Evolutionary conservation across 2,888 invertebrate genomes (phyloP).

Genomic region (Muschampia staudingeri): DNA sequence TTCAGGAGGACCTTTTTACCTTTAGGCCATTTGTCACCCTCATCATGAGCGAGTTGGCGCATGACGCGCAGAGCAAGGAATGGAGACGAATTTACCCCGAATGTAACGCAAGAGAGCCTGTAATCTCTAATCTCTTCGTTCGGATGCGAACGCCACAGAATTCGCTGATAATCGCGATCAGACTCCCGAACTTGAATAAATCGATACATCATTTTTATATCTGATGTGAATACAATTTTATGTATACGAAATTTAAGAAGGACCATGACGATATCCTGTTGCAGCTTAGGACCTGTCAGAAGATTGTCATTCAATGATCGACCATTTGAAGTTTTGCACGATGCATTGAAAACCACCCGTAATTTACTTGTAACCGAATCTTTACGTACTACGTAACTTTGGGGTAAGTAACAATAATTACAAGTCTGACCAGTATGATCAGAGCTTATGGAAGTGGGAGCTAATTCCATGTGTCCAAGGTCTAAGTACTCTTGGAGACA

Average conservation of each 20-base stretch:
- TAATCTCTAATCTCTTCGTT: conserved; percentile 1
- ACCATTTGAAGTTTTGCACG: conserved; percentile 1
- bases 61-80: background rate
- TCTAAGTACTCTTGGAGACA: conserved; percentile 32
- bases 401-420: conserved; percentile 24
- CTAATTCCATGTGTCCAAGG: conserved; percentile 28
- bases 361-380: conserved; percentile 18
- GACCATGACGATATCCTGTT: conserved; percentile 22
- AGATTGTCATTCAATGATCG: conserved; percentile 5
- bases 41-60: conserved; percentile 8
- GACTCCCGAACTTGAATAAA: conserved; percentile 7
- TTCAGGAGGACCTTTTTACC: background rate
- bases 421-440: conserved; percentile 20
- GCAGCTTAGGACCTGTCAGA: conserved; percentile 15
- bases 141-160: conserved; percentile 7
- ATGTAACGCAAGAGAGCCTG: background rate
- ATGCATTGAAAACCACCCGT: conserved; percentile 21
- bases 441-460: conserved; percentile 2
- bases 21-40: conserved; percentile 4
- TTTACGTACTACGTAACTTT: conserved; percentile 13
- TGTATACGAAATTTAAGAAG: conserved; percentile 26
- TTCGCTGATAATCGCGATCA: conserved; percentile 19
- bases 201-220: conserved; percentile 22
- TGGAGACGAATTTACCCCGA: background rate
- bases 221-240: conserved; percentile 15